Evolutionary conservation across 2,113 vertebrate species (phyloP).

Genomic region (Riparia riparia): DNA sequence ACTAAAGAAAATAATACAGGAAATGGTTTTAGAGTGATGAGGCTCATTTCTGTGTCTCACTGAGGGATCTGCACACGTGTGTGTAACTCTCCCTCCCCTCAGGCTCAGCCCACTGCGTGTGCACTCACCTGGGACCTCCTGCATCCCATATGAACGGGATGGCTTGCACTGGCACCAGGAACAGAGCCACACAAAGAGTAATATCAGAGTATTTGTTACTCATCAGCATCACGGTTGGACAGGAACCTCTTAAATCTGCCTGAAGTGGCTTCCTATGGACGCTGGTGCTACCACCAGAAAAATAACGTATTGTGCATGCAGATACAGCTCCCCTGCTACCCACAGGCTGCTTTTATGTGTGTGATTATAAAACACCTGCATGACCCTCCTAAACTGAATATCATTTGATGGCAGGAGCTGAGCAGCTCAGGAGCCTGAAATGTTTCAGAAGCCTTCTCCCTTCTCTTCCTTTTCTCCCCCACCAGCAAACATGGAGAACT

Average conservation of each 20-base stretch:
- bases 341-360: constrained; percentile 44
- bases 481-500: neutral
- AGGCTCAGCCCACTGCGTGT: neutral
- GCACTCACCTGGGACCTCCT: neutral
- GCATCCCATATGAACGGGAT: neutral
- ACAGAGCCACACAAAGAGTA: neutral
- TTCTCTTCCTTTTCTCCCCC: constrained; percentile 29
- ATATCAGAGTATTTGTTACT: constrained; percentile 61
- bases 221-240: constrained; percentile 24
- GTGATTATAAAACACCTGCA: constrained; percentile 24
- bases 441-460: constrained; percentile 42
- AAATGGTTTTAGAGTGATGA: neutral
- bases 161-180: neutral
- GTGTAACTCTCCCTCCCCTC: neutral
- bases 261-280: constrained; percentile 37
- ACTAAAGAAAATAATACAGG: neutral
- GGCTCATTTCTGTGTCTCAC: neutral
- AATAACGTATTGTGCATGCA: constrained; percentile 24
- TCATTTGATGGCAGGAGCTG: constrained; percentile 54
- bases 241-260: constrained; percentile 48
- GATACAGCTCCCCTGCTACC: constrained; percentile 26
- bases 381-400: constrained; percentile 39
- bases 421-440: constrained; percentile 41
- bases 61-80: neutral
- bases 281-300: constrained; percentile 34